These are phyloP conservation scores for Tinamus major DNA, from an alignment of 2,797 vertebrate genomes.

Conservation along the genomic window DNA sequence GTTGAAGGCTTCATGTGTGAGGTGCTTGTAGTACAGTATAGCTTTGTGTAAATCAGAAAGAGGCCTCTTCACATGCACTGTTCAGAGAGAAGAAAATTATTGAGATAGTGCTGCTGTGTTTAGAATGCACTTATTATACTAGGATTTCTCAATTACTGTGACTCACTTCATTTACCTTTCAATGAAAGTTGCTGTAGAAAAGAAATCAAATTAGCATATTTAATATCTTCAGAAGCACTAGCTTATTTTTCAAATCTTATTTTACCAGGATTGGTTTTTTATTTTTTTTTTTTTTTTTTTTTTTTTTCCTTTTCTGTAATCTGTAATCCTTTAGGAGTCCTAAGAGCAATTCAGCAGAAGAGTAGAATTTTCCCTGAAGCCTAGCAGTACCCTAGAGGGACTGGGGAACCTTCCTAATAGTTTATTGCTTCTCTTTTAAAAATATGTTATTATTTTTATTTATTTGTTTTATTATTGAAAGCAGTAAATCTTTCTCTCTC, in stretches of 20 bases:
- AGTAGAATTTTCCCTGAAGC: constrained; percentile 1
- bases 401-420: neutral
- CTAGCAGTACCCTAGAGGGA: neutral
- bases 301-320: neutral
- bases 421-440: neutral
- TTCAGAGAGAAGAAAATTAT: neutral
- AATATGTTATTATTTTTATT: no score
- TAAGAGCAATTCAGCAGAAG: neutral
- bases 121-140: neutral
- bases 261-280: neutral
- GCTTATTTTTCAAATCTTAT: neutral
- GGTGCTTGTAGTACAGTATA: neutral
- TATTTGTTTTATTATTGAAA: no score
- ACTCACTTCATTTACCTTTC: constrained; percentile 4
- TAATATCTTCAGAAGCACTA: neutral
- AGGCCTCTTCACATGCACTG: neutral
- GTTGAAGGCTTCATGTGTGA: neutral
- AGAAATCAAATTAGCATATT: neutral
- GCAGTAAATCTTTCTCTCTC: neutral
- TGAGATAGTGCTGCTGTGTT: neutral
- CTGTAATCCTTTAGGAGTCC: neutral
- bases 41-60: neutral
- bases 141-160: constrained; percentile 19
- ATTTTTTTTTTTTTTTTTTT: no score
- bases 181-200: constrained; percentile 5